phyloP scores from a whole-genome alignment of 2,797 vertebrate species.

The Tokudaia tokunoshimensis region DNA sequence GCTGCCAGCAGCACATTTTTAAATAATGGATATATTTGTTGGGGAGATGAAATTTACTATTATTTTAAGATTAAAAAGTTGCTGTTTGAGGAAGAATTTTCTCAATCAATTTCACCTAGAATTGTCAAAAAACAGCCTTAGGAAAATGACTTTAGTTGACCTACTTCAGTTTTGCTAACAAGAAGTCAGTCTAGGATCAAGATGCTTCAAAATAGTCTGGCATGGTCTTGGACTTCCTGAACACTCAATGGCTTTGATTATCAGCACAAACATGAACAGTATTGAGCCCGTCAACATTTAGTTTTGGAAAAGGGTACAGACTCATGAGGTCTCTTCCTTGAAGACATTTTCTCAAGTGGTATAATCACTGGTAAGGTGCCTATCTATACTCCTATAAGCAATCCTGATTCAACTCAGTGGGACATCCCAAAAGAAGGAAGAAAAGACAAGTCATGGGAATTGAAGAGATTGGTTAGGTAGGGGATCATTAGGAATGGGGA shows the following conservation, averaged over 20 bases:
- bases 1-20: slow-evolving; percentile 37
- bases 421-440: background rate
- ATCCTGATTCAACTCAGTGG: background rate
- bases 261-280: background rate
- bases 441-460: background rate
- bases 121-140: slow-evolving; percentile 26
- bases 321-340: background rate
- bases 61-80: slow-evolving; percentile 42
- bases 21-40: slow-evolving; percentile 36
- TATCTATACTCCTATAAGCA: background rate
- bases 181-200: background rate
- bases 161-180: slow-evolving; percentile 39
- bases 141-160: slow-evolving; percentile 39
- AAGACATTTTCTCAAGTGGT: background rate
- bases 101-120: background rate
- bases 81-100: slow-evolving; percentile 40
- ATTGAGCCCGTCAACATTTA: background rate
- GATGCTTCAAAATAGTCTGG: background rate
- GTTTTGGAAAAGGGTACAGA: background rate
- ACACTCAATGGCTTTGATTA: background rate
- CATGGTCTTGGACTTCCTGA: background rate
- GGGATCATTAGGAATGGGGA: background rate
- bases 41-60: background rate
- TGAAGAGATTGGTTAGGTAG: background rate
- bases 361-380: background rate